Base-by-base conservation (phyloP, 2,797 vertebrate species). In the Acrossocheilus wenchowensis region DNA sequence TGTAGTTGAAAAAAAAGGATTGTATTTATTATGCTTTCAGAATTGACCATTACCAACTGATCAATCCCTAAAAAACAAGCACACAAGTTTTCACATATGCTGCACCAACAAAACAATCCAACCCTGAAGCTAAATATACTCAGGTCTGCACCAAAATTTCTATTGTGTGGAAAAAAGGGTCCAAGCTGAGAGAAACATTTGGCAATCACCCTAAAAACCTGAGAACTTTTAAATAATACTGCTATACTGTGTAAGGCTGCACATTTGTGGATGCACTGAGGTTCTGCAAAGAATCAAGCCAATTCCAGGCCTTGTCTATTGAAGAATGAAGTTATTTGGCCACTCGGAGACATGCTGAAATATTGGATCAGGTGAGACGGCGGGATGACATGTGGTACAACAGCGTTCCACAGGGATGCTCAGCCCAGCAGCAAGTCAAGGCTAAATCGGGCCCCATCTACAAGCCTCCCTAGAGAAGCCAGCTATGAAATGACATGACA, bases 371-470 rank as follows among this genome's bases (percentile, higher is more conserved):
- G 2, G 45, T 69, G 45, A 52, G 64, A 81, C 6, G 19, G 48
- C n/a, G 11, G 43, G 64, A 71, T 69, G 64, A 52, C 34, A 66
- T 48, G 80, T 69, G 80, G 39, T 69, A 60, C 75, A 86, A 69
- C 39, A 80, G 50, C 12, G 26, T 48, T 60, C 69, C 74, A 39
- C 62, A 57, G 66, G 41, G n/a, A 69, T 45, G 57, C 78, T 62
- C 78, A n/a, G 66, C 68, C 73, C 41, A 77, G 39, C 75, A 68
- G 69, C 86, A 88, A 73, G 81, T 72, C 83, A 81, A 12, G 39
- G n/a, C 74, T 87, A 87, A 90, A 83, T 88, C 77, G 72, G 79
- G 72, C 82, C 75, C 41, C 72, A 86, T 87, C 82, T 79, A 78
- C 74, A 75, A 79, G 45, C 81, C 64, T 78, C 78, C 74, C 81